Conservation (phyloP, 2,113 vertebrate genomes). For the Taxidea taxus region DNA sequence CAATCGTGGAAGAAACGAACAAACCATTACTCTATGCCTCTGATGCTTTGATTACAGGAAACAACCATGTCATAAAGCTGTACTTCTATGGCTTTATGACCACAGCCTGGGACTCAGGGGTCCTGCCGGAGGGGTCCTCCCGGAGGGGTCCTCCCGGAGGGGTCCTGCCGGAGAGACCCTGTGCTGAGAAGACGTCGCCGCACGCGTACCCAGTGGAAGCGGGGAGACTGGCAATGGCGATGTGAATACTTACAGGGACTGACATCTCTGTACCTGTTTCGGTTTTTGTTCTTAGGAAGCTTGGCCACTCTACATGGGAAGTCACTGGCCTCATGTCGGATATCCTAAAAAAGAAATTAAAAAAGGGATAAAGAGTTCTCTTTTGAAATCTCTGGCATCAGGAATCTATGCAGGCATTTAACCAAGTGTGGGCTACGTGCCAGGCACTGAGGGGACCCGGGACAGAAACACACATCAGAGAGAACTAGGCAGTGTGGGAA, state of each 20-base stretch:
- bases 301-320: slow-evolving; percentile 97
- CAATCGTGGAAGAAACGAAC: not conserved
- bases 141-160: no score
- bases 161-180: not conserved
- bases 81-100: not conserved
- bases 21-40: not conserved
- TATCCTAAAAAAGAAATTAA: slow-evolving; percentile 85
- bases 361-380: slow-evolving; percentile 47
- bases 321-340: slow-evolving; percentile 95
- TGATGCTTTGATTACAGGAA: not conserved
- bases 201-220: not conserved
- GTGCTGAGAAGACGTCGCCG: not conserved
- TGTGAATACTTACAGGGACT: slow-evolving; percentile 94
- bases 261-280: slow-evolving; percentile 99
- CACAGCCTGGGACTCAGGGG: not conserved
- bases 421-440: not conserved
- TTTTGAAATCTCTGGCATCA: slow-evolving; percentile 38
- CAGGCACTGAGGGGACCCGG: not conserved
- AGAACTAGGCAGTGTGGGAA: not conserved
- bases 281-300: slow-evolving; percentile 94
- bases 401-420: not conserved
- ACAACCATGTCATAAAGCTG: not conserved
- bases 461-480: not conserved
- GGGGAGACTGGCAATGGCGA: not conserved
- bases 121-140: not conserved